Evolutionary conservation across 2,113 vertebrate genomes (phyloP).

Genomic region (Morphnarchus princeps): DNA sequence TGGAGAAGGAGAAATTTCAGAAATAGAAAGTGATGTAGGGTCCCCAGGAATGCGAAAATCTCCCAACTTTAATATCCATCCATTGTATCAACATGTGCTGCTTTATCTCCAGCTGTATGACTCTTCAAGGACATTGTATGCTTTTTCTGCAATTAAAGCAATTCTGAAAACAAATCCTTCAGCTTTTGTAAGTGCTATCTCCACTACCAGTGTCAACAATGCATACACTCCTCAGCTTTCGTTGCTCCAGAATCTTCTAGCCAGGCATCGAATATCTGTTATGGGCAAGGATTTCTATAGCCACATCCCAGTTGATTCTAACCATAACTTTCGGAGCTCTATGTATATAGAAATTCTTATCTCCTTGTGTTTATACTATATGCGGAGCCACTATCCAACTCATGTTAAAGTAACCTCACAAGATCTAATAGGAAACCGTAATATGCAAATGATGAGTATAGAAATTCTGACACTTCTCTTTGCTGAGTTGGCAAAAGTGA

Average conservation of each 20-base stretch:
- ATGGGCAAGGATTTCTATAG: conserved; percentile 99
- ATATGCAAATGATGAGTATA: conserved; percentile 97
- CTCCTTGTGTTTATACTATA: conserved; percentile 93
- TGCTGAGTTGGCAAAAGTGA: conserved; percentile 91
- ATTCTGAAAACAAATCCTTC: conserved; percentile 91
- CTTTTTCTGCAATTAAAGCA: conserved; percentile 90
- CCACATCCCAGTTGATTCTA: conserved; percentile 92
- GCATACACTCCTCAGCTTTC: conserved; percentile 95
- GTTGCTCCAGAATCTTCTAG: conserved; percentile 93
- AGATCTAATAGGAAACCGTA: conserved; percentile 93
- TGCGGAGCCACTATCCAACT: conserved; percentile 94
- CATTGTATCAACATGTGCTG: conserved; percentile 94
- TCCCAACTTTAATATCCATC: conserved; percentile 90
- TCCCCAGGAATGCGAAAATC: conserved; percentile 85
- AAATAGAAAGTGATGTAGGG: conserved; percentile 94
- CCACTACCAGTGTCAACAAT: conserved; percentile 96
- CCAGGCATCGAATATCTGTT: conserved; percentile 94
- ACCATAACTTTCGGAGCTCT: conserved; percentile 93
- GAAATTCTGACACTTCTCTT: conserved; percentile 95
- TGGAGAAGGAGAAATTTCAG: conserved; percentile 96
- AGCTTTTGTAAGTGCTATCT: conserved; percentile 94
- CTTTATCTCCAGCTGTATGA: conserved; percentile 98
- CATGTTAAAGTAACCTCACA: conserved; percentile 87
- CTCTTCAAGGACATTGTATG: conserved; percentile 92
- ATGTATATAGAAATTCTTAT: conserved; percentile 99